These are phyloP conservation scores for Argyra leucocephala DNA, from an alignment of 2,888 invertebrate species.

Conservation along the genomic window DNA sequence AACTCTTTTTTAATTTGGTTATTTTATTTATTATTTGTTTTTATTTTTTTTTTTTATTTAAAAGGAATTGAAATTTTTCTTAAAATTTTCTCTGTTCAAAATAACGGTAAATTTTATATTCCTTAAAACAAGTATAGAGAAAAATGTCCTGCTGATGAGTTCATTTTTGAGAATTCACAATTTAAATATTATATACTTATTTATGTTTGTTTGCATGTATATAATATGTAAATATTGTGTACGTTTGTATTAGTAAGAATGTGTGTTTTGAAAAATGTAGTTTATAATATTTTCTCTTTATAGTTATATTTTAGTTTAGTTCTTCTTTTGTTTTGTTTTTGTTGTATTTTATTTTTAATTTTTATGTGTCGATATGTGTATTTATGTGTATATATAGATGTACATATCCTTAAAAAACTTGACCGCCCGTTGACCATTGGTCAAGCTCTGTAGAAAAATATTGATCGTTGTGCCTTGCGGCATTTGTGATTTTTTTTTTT, in stretches of 20 bases:
- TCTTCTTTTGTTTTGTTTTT: too few relatives aligned
- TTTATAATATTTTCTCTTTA: too few relatives aligned
- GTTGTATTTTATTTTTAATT: too few relatives aligned
- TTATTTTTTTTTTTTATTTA: too few relatives aligned
- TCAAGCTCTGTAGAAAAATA: slow-evolving; percentile 21
- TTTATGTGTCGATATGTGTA: too few relatives aligned
- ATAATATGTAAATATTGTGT: too few relatives aligned
- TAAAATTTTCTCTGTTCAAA: background rate
- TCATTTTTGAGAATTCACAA: background rate
- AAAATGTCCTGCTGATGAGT: background rate
- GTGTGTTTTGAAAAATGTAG: too few relatives aligned
- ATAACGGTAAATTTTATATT: background rate
- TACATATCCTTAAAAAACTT: slow-evolving; percentile 20
- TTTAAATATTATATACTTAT: too few relatives aligned
- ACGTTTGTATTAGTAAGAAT: too few relatives aligned
- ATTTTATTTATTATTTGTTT: too few relatives aligned
- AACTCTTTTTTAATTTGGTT: background rate
- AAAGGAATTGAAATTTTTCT: background rate
- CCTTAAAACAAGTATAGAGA: background rate
- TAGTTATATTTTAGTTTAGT: too few relatives aligned
- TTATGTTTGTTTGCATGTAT: too few relatives aligned
- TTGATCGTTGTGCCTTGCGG: slow-evolving; percentile 21
- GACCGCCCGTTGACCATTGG: slow-evolving; percentile 22
- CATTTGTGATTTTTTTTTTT: slow-evolving; percentile 2
- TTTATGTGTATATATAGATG: background rate